Base-by-base conservation (phyloP, 2,797 vertebrate species). In the Furcifer pardalis region DNA sequence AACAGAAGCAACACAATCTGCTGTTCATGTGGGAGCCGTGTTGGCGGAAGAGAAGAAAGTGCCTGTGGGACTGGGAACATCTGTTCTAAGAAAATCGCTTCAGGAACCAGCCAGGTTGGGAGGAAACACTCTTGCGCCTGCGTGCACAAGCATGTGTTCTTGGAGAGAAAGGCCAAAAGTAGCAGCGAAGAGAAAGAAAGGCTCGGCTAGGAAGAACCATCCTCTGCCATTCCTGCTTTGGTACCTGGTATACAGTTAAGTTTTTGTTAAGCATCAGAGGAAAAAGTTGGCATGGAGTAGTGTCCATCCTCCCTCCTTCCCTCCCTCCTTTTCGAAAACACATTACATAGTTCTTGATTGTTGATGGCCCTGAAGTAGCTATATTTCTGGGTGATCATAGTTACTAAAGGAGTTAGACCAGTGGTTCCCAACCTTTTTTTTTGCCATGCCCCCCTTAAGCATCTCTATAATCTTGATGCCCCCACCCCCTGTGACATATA, bases 31-130 rank as follows among this genome's bases (percentile, higher is more conserved):
- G 91, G 93, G 90, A 84, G 92, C 94, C 94, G 94, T 92, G 91
- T 93, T 93, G 94, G 93, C 89, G 91, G 92, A 90, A 84, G 77
- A 90, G 92, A 90, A 85, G 0, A 86, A 86, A 91, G 93, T 52
- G 89, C 93, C 91, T 92, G 91, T 95, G 93, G 93, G 92, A 86
- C 87, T 91, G 90, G 90, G 90, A 95, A 94, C 95, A 95, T 95
- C 94, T 96, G 95, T 88, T 89, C 63, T 81, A 74, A 25, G 66
- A 92, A 92, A 86, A 79, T 83, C 0, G 0, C 90, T 88, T 89
- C 88, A 86, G 89, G 94, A 94, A 92, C 82, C 90, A n/a, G 91
- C 91, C 46, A 68, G 92, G 79, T 77, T 81, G 42, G 63, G 71
- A 62, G 7, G 73, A 77, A 62, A 40, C 49, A 37, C 42, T 4